Evolutionary conservation across 1,140 invertebrate species (phyloP), one percentile per base, ranked within the genome.

Genomic region (Platyura marginata): DNA sequence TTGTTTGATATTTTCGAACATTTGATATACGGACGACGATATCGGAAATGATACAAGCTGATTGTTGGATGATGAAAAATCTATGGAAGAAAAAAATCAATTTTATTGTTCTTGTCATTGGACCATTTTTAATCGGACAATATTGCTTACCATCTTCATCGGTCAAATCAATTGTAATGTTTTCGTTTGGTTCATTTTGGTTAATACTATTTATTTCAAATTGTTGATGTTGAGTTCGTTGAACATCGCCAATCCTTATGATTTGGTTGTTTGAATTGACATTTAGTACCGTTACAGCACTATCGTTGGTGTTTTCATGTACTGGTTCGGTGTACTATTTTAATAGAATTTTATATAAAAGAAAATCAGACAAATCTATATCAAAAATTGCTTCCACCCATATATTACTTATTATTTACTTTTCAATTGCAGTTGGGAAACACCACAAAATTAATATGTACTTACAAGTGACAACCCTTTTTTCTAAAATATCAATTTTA

Each of bases 11-110:
- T 88, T 90, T 21, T 86, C 85, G 52, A 93, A 85, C 67, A 96
- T 89, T 34, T 95, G 91, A 67, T 95, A 96, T 82, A 95, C 91
- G 44, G 85, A 87, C 29, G 86, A 82, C 19, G 87, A 86, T 40
- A 95, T 87, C 37, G 92, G 91, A 46, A 95, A 84, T 32, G 89
- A 92, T 52, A 96, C 91, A 61, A 95, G 91, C 35, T 90, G 89
- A 53, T 85, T 90, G 46, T 92, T 86, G 44, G 83, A 82, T 41
- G 86, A 79, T 16, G 79, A 84, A 70, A 77, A 86, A 42, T 78
- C 79, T 77, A n/a, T n/a, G n/a, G n/a, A n/a, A n/a, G n/a, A n/a
- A n/a, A n/a, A n/a, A n/a, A n/a, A n/a, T n/a, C n/a, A n/a, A n/a
- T n/a, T n/a, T n/a, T n/a, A n/a, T n/a, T n/a, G n/a, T n/a, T n/a